These are phyloP conservation scores for Polia nebulosa DNA, from an alignment of 2,888 invertebrate species.

Conservation along the genomic window DNA sequence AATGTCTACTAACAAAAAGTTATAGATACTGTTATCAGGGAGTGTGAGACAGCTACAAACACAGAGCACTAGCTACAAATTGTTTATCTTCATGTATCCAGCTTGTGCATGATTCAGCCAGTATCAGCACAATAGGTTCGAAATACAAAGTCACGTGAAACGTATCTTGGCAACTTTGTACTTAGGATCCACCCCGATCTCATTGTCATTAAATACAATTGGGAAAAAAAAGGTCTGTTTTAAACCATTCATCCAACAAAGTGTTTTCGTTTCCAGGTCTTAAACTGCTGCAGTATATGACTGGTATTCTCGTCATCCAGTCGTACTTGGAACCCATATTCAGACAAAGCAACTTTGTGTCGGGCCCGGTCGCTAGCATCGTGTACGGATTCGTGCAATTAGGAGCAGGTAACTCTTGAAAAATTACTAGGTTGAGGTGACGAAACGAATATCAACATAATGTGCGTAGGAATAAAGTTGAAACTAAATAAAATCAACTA, in stretches of 20 bases:
- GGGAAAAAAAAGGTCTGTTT: not conserved
- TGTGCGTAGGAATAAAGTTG: too few relatives aligned
- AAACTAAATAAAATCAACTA: too few relatives aligned
- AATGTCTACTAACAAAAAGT: conserved; percentile 15
- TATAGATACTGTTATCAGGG: conserved; percentile 29
- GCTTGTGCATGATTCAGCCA: not conserved
- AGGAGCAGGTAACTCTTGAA: conserved; percentile 83
- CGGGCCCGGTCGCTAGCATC: conserved; percentile 90
- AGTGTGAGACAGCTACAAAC: too few relatives aligned
- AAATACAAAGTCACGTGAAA: not conserved
- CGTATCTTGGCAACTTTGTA: not conserved
- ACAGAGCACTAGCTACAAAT: too few relatives aligned
- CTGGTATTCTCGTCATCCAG: conserved; percentile 91
- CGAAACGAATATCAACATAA: too few relatives aligned
- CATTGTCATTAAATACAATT: not conserved
- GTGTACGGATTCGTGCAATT: conserved; percentile 92
- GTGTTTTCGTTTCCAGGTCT: conserved; percentile 81
- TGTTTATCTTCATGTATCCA: not conserved
- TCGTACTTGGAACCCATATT: conserved; percentile 92
- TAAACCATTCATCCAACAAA: not conserved
- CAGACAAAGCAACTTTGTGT: conserved; percentile 87
- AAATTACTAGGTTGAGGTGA: too few relatives aligned
- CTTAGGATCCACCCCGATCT: not conserved
- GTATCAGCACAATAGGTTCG: not conserved
- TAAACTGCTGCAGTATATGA: conserved; percentile 91